phyloP scores from a whole-genome alignment of 1,140 invertebrate species.

The Hylaeus anthracinus region DNA sequence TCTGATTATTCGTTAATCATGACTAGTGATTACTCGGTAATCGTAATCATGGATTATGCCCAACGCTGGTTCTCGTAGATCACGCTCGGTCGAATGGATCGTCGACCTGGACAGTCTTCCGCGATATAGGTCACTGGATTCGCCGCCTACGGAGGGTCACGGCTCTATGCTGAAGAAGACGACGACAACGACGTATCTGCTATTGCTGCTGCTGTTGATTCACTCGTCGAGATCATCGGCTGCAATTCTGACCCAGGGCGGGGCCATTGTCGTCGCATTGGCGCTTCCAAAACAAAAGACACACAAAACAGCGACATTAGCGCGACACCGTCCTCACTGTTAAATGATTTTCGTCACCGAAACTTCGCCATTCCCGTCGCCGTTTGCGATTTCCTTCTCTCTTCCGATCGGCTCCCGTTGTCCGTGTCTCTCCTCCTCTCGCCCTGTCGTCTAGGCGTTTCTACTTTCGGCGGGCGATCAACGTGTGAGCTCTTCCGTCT shows the following conservation, averaged over 20 bases:
- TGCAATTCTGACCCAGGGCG: constrained; percentile 63
- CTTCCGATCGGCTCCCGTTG: background rate
- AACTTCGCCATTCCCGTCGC: background rate
- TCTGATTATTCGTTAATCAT: too few species aligned
- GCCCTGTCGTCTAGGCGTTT: constrained; percentile 16
- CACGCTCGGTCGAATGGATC: too few species aligned
- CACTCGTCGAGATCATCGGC: constrained; percentile 68
- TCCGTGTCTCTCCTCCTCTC: constrained; percentile 26
- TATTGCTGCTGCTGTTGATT: constrained; percentile 54
- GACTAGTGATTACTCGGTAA: too few species aligned
- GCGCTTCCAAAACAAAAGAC: constrained; percentile 77
- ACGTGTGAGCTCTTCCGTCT: background rate
- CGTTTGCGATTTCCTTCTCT: constrained; percentile 6
- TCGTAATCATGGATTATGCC: too few species aligned
- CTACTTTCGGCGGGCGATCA: too few species aligned
- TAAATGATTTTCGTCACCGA: background rate
- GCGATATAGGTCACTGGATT: too few species aligned
- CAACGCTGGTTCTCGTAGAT: too few species aligned
- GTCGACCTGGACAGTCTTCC: too few species aligned
- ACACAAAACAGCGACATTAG: constrained; percentile 77
- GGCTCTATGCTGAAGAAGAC: background rate
- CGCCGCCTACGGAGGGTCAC: background rate
- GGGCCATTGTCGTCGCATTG: constrained; percentile 73
- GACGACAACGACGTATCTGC: constrained; percentile 26
- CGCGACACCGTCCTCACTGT: constrained; percentile 62